Evolutionary conservation across 1,140 invertebrate genomes (phyloP).

Genomic region (Eupristina koningsbergeri): DNA sequence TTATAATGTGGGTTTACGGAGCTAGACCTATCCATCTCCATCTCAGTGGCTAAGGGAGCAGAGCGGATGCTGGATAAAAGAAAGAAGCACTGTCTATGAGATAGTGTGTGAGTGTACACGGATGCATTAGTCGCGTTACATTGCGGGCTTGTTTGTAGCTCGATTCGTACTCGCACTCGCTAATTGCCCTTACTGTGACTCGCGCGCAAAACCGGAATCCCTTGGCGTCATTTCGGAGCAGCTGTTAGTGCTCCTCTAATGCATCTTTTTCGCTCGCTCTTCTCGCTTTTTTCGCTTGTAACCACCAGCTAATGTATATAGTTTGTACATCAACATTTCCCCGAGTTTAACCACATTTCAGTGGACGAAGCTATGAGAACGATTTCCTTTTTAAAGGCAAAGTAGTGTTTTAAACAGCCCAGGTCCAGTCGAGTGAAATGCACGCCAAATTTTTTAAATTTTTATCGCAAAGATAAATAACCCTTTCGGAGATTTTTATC

Average conservation of each 20-base stretch:
- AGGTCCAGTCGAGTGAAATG: neutral
- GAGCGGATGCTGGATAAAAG: neutral
- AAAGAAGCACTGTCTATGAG: neutral
- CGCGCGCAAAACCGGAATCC: constrained; percentile 49
- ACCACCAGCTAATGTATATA: neutral
- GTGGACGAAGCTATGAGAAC: neutral
- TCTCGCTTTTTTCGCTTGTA: neutral
- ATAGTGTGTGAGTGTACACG: neutral
- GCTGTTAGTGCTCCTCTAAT: constrained; percentile 44
- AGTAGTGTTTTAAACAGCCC: neutral
- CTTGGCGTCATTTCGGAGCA: constrained; percentile 36
- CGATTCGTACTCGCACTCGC: constrained; percentile 56
- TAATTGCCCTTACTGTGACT: constrained; percentile 56
- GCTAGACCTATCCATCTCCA: no score
- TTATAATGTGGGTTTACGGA: no score
- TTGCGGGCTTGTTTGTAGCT: constrained; percentile 55
- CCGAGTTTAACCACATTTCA: neutral
- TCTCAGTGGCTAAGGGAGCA: no score
- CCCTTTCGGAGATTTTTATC: no score
- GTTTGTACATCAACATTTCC: neutral
- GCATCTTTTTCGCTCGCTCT: constrained; percentile 15
- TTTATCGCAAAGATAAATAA: no score
- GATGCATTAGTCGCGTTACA: constrained; percentile 58
- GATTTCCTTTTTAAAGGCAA: neutral
- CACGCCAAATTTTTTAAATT: neutral